Base-by-base conservation (phyloP, 2,888 invertebrate species). In the Phyto melanocephala region DNA sequence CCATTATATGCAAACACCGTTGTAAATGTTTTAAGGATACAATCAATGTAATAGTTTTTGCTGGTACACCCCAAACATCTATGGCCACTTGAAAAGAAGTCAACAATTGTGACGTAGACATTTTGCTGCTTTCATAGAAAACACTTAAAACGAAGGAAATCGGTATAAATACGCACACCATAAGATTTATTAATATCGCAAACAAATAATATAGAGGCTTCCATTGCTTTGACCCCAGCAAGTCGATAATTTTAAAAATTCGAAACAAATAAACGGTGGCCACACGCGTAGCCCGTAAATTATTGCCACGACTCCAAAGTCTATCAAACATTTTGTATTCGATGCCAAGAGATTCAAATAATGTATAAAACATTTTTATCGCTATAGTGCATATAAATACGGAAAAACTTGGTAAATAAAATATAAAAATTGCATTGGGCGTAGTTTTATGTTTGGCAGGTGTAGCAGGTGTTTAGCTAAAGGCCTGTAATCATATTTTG, bases 31-130 rank as follows among this genome's bases (percentile, higher is more conserved):
- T 58, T 10, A 87, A 17, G 2, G 67, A 54, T 22, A 78, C 71
- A 2, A 52, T 75, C 22, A 87, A 11, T 0, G 80, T 65, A 13
- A 83, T 42, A 1, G 86, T 76, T 75, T 87, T 87, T 0, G 77
- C 22, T 0, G 86, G 82, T 22, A 85, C 71, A 4, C 81, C 84
- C 15, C 72, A 85, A 0, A 85, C 85, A 74, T 87, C 80, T 20
- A 87, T 81, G 45, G 81, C 85, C 40, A 84, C 87, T 63, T 87
- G 87, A 1, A 87, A 22, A 4, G 87, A 87, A 17, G 87, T 86
- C 13, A 87, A 67, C 28, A 87, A 28, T n/a, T 86, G 85, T 6
- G 77, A 81, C 8, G 82, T 82, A 6, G 84, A 82, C 83, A 86
- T 65, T 45, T 79, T 28, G 10, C 63, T 28, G 13, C 42, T n/a